Base-by-base conservation (phyloP, 2,888 invertebrate genomes). In the Hemicrepidius hirtus region DNA sequence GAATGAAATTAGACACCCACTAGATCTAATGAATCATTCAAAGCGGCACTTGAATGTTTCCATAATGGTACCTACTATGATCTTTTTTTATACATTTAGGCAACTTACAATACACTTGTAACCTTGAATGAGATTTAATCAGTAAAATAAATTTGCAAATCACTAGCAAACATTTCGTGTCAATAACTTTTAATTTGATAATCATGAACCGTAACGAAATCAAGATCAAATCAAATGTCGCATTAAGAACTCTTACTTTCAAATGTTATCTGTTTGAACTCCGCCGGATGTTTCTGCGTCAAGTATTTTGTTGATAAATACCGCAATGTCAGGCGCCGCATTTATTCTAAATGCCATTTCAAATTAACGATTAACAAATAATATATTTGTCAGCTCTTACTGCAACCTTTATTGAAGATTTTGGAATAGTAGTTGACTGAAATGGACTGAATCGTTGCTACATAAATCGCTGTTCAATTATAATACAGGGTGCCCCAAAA, bases 241-340 rank as follows among this genome's bases (percentile, higher is more conserved):
- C 41, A 13, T 16, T n/a, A 41, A 41, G 16, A 32, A 32, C 32
- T 32, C 4, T 41, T 16, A 41, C 41, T 41, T 41, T 41, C 41
- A 13, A 41, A 41, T 32, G 4, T 7, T 41, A 41, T 41, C 41
- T 41, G 32, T 9, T 41, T 41, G 41, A 41, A 41, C 41, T 16
- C 41, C 13, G 41, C 1, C 41, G 41, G 41, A 41, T 41, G 16
- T 41, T n/a, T 13, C 41, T n/a, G n/a, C 41, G 41, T 41, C 41
- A 41, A 41, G 41, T 41, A 41, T 41, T 41, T 41, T 41, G 41
- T 41, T 41, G 41, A 41, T 41, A 41, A 41, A 41, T 41, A 41
- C 41, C 13, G 41, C 6, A 41, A 41, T 41, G 41, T 41, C 41
- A 41, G 41, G 41, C 7, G 41, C 41, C 41, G 13, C 13, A 32